Percentiles rank a stretch among this genome's conserved stretches.
Conservation (phyloP, 2,113 vertebrate genomes). For the Jaculus jaculus region DNA sequence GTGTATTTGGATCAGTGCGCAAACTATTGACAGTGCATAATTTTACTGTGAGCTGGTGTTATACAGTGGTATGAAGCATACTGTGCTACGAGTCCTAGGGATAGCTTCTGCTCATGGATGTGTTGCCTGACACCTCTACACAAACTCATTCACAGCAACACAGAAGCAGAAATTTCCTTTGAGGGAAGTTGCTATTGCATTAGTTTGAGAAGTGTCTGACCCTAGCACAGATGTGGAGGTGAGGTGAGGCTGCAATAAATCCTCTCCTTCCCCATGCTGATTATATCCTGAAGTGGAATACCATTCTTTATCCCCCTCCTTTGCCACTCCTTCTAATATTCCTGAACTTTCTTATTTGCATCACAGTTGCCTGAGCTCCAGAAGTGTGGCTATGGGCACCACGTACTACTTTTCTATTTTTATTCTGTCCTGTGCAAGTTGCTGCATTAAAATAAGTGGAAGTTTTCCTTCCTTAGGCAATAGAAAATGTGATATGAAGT, state of each 20-base stretch:
- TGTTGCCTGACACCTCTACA: conserved; percentile 41
- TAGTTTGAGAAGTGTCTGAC: background rate
- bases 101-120: background rate
- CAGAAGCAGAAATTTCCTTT: conserved; percentile 23
- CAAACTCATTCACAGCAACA: background rate
- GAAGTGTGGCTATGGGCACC: background rate
- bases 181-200: background rate
- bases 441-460: background rate
- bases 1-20: conserved; percentile 14
- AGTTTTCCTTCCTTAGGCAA: background rate
- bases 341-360: background rate
- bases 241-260: background rate
- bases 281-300: background rate
- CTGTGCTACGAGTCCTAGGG: background rate
- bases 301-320: background rate
- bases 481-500: background rate
- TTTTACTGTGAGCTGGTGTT: conserved; percentile 55
- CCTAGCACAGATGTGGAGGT: background rate
- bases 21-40: conserved; percentile 58
- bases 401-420: background rate
- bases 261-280: background rate
- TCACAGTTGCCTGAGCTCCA: background rate
- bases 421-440: background rate
- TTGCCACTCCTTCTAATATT: background rate
- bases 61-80: conserved; percentile 45